Conservation (phyloP, 2,113 vertebrate genomes). For the Megatriorchis doriae region DNA sequence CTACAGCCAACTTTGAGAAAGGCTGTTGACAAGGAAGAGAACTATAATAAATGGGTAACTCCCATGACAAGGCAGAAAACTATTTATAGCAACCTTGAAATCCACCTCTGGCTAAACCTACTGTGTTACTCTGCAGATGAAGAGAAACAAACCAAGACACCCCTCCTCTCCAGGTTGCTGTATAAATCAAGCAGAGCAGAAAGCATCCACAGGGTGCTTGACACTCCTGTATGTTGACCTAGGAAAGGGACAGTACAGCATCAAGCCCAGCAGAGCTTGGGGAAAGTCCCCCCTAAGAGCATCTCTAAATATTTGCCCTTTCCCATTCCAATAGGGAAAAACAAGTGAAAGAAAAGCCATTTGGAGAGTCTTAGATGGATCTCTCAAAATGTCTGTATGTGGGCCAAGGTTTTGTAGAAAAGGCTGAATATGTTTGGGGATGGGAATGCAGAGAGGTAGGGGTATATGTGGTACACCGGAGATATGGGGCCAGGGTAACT, state of each 20-base stretch:
- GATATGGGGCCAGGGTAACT: background rate
- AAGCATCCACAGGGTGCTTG: background rate
- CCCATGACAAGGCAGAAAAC: slow-evolving; percentile 46
- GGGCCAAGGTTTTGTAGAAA: background rate
- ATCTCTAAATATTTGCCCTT: background rate
- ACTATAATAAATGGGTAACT: slow-evolving; percentile 63
- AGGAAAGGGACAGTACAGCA: background rate
- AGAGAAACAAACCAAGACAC: background rate
- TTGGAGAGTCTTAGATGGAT: background rate
- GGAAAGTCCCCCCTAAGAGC: background rate
- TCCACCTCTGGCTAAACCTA: background rate
- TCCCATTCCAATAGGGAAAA: background rate
- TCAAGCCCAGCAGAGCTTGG: background rate
- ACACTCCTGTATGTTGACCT: background rate
- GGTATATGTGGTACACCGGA: background rate
- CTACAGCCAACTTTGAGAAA: background rate
- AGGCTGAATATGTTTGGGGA: background rate
- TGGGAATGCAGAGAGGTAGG: background rate
- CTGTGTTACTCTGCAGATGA: background rate
- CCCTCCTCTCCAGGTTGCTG: background rate
- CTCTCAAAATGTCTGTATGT: background rate
- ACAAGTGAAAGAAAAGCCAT: background rate
- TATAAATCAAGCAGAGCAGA: background rate
- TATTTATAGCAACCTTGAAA: slow-evolving; percentile 69
- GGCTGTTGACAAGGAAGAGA: slow-evolving; percentile 54